A percentile compares a stretch with the other conserved stretches of the same genome.
Evolutionary conservation across 2,888 invertebrate genomes (phyloP).

Genomic region (Drosophila monieri): DNA sequence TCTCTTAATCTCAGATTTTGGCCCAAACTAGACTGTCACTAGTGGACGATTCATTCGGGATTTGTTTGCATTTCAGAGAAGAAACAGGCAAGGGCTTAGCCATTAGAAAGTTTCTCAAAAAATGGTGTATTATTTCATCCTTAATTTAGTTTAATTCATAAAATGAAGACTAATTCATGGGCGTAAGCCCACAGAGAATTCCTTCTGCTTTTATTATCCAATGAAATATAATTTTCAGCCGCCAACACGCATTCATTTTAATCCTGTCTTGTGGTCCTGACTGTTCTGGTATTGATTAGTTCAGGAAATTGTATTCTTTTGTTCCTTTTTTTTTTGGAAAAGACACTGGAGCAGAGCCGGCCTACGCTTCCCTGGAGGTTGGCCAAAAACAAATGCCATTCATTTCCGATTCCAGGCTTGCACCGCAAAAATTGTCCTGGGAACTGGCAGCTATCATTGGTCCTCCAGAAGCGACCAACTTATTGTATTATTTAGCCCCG

Average conservation of each 20-base stretch:
- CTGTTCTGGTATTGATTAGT: slow-evolving; percentile 56
- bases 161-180: neutral
- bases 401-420: slow-evolving; percentile 68
- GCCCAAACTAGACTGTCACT: neutral
- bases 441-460: slow-evolving; percentile 42
- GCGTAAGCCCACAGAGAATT: neutral
- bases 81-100: neutral
- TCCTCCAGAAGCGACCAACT: slow-evolving; percentile 44
- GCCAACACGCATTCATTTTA: slow-evolving; percentile 21
- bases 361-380: slow-evolving; percentile 31
- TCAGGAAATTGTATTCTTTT: slow-evolving; percentile 41
- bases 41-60: neutral
- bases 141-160: neutral
- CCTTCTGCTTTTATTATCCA: neutral
- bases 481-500: slow-evolving; percentile 52
- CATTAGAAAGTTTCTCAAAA: neutral
- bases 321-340: neutral
- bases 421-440: slow-evolving; percentile 47
- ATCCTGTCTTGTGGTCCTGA: slow-evolving; percentile 3
- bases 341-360: slow-evolving; percentile 10
- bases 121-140: neutral
- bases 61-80: neutral
- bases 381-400: slow-evolving; percentile 71
- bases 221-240: neutral
- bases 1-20: slow-evolving; percentile 16